Base-by-base conservation (phyloP, 2,797 vertebrate genomes). In the Macropus fuliginosus region DNA sequence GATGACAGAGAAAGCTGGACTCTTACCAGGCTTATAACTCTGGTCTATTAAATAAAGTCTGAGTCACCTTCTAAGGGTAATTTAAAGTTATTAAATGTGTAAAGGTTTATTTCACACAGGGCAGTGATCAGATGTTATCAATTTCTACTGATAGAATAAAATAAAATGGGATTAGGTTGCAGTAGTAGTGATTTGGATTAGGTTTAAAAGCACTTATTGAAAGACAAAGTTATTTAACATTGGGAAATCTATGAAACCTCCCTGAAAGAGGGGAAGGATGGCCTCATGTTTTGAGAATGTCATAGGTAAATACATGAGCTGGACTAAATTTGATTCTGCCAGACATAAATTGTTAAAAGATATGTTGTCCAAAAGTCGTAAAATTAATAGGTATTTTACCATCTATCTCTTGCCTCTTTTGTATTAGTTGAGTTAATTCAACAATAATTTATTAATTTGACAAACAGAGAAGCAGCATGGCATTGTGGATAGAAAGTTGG, bases 171-270 rank as follows among this genome's bases (percentile, higher is more conserved):
- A 94, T 91, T 90, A 29, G 62, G 9, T 10, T 56, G 92, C 95
- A 46, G n/a, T 94, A 95, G n/a, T 92, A 66, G 40, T 87, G 28
- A 89, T 91, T 93, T 92, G 55, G 29, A 55, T 95, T 91, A 81
- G 24, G 24, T 56, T 95, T 46, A 95, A 40, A 54, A 27, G 29
- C 8, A 46, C 81, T 92, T 91, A 91, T 31, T 94, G 52, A 94
- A 34, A 55, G 52, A 18, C 93, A 34, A 14, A 93, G 29, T 56
- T 92, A 50, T 87, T 87, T 50, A 46, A 87, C 40, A 87, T 12
- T 87, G 74, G 21, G 40, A 50, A 87, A 87, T 46, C 24, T 27
- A 46, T 87, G 74, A 91, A 81, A 52, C 1, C 27, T 92, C 55
- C 6, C 94, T 46, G 10, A 94, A 3, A 13, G 31, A 27, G 54